Percentiles rank a stretch among this genome's conserved stretches.
phyloP scores from a whole-genome alignment of 2,797 vertebrate genomes.

The Premnoplex brunnescens region DNA sequence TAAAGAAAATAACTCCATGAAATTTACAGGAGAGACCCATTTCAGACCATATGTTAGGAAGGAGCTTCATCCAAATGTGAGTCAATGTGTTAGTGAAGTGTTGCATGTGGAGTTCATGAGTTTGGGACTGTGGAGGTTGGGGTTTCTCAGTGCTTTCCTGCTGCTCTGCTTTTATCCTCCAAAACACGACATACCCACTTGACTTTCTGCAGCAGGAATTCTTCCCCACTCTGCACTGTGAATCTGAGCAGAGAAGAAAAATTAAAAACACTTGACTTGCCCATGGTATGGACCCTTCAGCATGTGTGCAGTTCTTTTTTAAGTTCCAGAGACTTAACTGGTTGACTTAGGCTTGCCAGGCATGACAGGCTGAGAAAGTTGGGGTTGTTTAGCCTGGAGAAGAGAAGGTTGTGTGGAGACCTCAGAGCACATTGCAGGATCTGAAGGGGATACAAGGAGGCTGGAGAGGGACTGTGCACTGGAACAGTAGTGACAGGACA shows the following conservation, averaged over 20 bases:
- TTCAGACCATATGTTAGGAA: conserved; percentile 52
- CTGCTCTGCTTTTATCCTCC: not conserved
- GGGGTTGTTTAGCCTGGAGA: not conserved
- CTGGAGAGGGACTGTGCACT: not conserved
- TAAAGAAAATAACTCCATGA: conserved; percentile 51
- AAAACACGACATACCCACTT: not conserved
- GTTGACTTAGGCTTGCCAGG: not conserved
- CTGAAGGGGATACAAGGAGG: not conserved
- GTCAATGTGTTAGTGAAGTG: not conserved
- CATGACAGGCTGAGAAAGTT: not conserved
- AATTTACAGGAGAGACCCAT: conserved; percentile 51
- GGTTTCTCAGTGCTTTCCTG: not conserved
- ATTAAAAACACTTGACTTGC: not conserved
- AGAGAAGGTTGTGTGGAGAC: not conserved
- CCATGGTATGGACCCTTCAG: not conserved
- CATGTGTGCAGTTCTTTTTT: not conserved
- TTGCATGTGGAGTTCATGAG: not conserved
- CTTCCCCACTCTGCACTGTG: not conserved
- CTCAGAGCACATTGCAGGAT: not conserved
- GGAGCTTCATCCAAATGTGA: conserved; percentile 29
- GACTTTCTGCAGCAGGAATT: not conserved
- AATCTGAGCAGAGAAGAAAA: not conserved
- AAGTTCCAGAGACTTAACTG: not conserved
- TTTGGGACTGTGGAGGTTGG: not conserved
- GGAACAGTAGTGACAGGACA: not conserved